Evolutionary conservation across 2,888 invertebrate genomes (phyloP).

Genomic region (Frankliniella intonsa): DNA sequence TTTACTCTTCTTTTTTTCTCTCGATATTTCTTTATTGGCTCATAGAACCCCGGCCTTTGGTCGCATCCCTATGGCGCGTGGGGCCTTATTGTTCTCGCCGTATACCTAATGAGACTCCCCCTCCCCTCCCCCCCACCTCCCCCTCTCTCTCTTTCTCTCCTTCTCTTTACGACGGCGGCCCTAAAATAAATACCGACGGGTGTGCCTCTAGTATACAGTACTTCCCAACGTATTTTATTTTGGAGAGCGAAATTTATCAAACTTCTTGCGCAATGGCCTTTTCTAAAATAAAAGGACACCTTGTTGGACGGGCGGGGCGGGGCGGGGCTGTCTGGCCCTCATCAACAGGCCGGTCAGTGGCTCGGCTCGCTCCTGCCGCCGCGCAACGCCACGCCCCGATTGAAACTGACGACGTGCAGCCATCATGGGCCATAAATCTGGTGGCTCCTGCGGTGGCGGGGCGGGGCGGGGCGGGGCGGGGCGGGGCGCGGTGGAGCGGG

Average conservation of each 20-base stretch:
- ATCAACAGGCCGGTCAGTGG: too few relatives aligned
- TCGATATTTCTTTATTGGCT: too few relatives aligned
- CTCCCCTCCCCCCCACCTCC: background rate
- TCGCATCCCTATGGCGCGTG: background rate
- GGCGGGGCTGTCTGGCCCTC: too few relatives aligned
- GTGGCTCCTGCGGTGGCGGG: background rate
- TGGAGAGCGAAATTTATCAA: too few relatives aligned
- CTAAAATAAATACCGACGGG: background rate
- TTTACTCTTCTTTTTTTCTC: too few relatives aligned
- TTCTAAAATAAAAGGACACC: background rate
- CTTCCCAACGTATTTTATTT: background rate
- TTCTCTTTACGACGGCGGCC: background rate
- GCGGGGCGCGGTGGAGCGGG: background rate
- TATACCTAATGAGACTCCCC: background rate
- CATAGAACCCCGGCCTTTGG: too few relatives aligned
- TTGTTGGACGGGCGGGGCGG: too few relatives aligned
- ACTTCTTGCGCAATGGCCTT: background rate
- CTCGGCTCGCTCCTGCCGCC: background rate
- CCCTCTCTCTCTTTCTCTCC: background rate
- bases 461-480: background rate
- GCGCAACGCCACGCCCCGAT: background rate
- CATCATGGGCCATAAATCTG: constrained; percentile 6
- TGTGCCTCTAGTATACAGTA: background rate
- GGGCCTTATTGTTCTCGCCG: background rate
- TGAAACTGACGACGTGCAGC: constrained; percentile 10